Conservation (phyloP, 2,888 invertebrate species). For the Cerastis leucographa region DNA sequence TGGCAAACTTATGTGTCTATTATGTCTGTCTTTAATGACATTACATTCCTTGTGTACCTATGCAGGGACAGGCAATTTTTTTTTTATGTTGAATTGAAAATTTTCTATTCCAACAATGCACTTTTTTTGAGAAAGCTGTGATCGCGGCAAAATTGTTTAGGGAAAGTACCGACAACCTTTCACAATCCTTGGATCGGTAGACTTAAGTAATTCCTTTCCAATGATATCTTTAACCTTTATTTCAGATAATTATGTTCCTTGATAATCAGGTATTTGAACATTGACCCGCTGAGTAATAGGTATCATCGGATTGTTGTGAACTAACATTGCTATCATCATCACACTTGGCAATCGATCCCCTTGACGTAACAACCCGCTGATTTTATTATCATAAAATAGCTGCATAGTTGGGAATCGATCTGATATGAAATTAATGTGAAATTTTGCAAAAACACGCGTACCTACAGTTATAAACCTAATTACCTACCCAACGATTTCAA, state of each 20-base stretch:
- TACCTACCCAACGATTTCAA: slow-evolving; percentile 59
- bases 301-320: not conserved
- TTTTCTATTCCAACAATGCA: not conserved
- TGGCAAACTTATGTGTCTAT: not conserved
- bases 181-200: not conserved
- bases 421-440: slow-evolving; percentile 51
- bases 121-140: not conserved
- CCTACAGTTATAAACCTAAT: slow-evolving; percentile 55
- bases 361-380: slow-evolving; percentile 17
- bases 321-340: not conserved
- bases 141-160: not conserved
- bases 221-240: not conserved
- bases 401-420: slow-evolving; percentile 40
- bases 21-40: not conserved
- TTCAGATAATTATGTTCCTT: too few relatives aligned
- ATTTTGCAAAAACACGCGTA: slow-evolving; percentile 58
- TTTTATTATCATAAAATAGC: slow-evolving; percentile 28
- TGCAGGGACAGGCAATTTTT: accelerated
- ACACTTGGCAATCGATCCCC: not conserved
- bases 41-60: not conserved
- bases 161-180: not conserved
- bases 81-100: too few relatives aligned
- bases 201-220: not conserved
- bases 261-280: slow-evolving; percentile 2
- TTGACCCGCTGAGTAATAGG: not conserved